Base-by-base conservation (phyloP, 2,797 vertebrate genomes). In the Ctenosaura bakeri region DNA sequence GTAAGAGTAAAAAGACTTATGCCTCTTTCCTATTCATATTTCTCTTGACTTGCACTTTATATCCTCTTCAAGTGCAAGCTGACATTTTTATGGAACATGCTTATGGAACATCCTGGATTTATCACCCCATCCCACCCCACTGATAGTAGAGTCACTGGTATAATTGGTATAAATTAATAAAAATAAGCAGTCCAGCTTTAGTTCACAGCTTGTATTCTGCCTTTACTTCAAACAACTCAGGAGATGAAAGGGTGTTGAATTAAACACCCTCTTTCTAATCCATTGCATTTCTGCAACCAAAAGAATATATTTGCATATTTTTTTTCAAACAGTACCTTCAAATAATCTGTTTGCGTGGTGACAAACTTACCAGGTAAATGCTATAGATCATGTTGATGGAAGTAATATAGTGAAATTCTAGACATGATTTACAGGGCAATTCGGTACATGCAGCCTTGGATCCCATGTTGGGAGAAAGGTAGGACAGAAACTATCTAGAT, bases 1-100 rank as follows among this genome's bases (percentile, higher is more conserved):
- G 62, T 26, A 35, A 82, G 56, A n/a, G 20, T 16, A 20, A 22
- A 35, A 22, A 46, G 20, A 13, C 13, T 66, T 69, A 24, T 29
- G 29, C 24, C 38, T 50, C 2, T 32, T 3, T 69, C 38, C 16
- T 54, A 35, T 50, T 32, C 35, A 91, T 42, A 9, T 79, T 74
- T 64, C 29, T 29, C 1, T 3, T 62, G 20, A 54, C 59, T 24
- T 20, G 3, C 2, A 1, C 83, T 42, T 74, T 80, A 20, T 59
- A 18, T 59, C 86, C 83, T 56, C 93, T 71, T 91, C 83, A 86
- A 87, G 86, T 18, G 78, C 20, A 62, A 62, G 59, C 59, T 62
- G 18, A 20, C 16, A 62, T 62, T 62, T 62, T 62, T 20, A 62
- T 62, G 59, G 59, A 62, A 62, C 52, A 52, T 46, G 42, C 42